phyloP scores from a whole-genome alignment of 2,888 invertebrate genomes.

The Rhamnusium bicolor region DNA sequence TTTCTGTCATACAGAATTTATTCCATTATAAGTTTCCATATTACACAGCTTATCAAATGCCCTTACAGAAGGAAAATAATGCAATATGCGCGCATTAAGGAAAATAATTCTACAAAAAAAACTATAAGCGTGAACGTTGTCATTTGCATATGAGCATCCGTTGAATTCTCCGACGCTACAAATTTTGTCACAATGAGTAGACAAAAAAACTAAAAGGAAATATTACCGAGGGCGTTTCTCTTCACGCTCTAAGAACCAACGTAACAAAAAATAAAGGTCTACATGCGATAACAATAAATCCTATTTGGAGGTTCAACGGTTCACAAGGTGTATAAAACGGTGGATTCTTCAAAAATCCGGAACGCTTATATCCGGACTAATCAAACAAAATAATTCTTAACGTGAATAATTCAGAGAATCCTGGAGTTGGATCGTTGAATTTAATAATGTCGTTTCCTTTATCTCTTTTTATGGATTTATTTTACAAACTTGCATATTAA shows the following conservation, averaged over 20 bases:
- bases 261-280: constrained; percentile 23
- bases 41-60: neutral
- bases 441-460: constrained; percentile 10
- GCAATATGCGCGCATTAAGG: neutral
- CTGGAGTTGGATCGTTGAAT: neutral
- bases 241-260: constrained; percentile 15
- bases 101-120: neutral
- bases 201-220: constrained; percentile 28
- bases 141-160: constrained; percentile 2
- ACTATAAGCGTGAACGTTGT: neutral
- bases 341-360: constrained; percentile 16
- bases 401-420: constrained; percentile 13
- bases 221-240: constrained; percentile 24
- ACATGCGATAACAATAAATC: constrained; percentile 23
- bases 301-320: constrained; percentile 18
- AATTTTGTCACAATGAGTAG: constrained; percentile 24
- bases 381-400: constrained; percentile 9
- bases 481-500: neutral
- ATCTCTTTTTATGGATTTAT: neutral
- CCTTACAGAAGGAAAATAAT: neutral
- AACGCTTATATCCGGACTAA: constrained; percentile 23
- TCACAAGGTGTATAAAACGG: constrained; percentile 22
- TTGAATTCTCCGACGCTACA: neutral
- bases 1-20: too few species aligned
- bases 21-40: too few species aligned